Conservation (phyloP, 1,140 invertebrate species). For the Trichogramma pretiosum region DNA sequence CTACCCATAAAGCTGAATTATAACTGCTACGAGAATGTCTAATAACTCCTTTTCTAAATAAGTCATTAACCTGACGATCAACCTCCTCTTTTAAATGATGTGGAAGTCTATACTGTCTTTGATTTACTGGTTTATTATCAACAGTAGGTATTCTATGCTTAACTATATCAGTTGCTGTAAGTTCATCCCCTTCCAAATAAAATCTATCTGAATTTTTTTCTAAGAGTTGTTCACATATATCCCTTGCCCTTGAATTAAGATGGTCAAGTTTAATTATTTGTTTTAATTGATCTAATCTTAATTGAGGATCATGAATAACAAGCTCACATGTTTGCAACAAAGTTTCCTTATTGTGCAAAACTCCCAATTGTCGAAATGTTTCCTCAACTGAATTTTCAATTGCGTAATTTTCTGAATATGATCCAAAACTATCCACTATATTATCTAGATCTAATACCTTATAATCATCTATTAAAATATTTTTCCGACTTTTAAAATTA, state of each 20-base stretch:
- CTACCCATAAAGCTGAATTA: slow-evolving; percentile 19
- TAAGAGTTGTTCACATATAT: no score
- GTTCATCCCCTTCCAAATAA: slow-evolving; percentile 6
- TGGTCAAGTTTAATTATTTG: neutral
- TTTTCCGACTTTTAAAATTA: no score
- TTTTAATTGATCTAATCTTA: no score
- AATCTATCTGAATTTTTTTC: slow-evolving; percentile 3
- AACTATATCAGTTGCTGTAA: slow-evolving; percentile 17
- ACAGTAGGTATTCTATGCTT: slow-evolving; percentile 21
- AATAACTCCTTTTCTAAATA: slow-evolving; percentile 21
- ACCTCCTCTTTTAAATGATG: slow-evolving; percentile 23
- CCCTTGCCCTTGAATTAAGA: neutral
- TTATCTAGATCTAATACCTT: no score
- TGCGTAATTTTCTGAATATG: no score
- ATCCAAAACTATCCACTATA: no score
- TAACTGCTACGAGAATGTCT: slow-evolving; percentile 19
- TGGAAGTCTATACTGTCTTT: slow-evolving; percentile 23
- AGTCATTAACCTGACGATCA: slow-evolving; percentile 20
- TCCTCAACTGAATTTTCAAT: no score
- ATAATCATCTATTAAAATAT: no score
- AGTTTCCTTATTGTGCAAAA: no score
- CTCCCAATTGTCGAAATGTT: no score
- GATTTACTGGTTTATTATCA: slow-evolving; percentile 20
- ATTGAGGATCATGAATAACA: no score
- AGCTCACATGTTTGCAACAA: no score